Base-by-base conservation (phyloP, 2,113 vertebrate species). In the Mixornis gularis region DNA sequence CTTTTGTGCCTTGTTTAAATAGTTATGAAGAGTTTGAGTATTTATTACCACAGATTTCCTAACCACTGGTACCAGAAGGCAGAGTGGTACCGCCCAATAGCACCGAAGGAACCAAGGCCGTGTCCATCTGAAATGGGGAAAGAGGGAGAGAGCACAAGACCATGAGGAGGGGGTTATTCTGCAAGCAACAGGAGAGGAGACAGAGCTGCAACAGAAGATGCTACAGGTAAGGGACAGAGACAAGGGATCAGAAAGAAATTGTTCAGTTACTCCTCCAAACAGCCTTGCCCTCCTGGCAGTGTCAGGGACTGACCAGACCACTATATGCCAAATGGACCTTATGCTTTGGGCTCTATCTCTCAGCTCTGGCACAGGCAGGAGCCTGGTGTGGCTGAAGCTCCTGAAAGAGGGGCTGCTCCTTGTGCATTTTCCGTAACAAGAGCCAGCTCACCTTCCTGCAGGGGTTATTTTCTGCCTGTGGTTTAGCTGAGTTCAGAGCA, bases 401-500 rank as follows among this genome's bases (percentile, higher is more conserved):
- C 77, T 55, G 56, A 70, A 85, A 63, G 13, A 73, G 17, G 24
- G 26, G 65, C 30, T 79, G 62, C 43, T 92, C 78, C 71, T 73
- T 55, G 51, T 38, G 81, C 10, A 10, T 44, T 59, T 51, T 55
- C 65, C 70, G 6, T 15, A 82, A 59, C 1, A 2, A 1, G 56
- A 85, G 87, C 68, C 79, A 87, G 82, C 46, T 90, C 90, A 83
- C 85, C 68, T 82, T 91, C 60, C 92, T 63, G 68, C 1, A 1
- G 8, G 59, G 70, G 58, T 43, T 85, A 90, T 94, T 93, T 73
- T 81, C 85, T 91, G 66, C 22, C 89, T 92, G 63, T 49, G 27
- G 71, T 83, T 95, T 76, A 70, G 87, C 63, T 87, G 71, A 87
- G 94, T 85, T 93, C 95, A 95, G 80, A 85, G 94, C 65, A 87